Evolutionary conservation across 2,113 vertebrate species (phyloP), one percentile per base, ranked within the genome.

Genomic region (Shinisaurus crocodilurus): DNA sequence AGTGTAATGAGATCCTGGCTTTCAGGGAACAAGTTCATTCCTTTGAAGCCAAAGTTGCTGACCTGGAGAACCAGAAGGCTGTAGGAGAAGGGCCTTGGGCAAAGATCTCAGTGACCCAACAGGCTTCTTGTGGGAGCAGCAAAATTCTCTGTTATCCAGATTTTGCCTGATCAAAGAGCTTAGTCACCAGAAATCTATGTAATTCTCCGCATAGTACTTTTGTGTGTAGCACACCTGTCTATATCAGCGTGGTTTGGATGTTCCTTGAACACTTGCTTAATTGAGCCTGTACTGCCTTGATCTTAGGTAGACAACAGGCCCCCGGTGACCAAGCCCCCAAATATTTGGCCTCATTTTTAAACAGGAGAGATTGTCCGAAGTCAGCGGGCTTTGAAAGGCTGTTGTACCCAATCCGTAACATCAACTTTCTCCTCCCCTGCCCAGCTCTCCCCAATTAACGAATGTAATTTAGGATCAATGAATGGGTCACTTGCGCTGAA

Each of bases 391-490:
- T 87, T 69, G 86, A 0, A 67, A 29, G 15, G 29, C 43, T 29
- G 82, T 75, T 8, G 18, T 16, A 16, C 40, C 0, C 0, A 67
- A 74, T 12, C 10, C 15, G 23, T 8, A 40, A 25, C n/a, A 77
- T 37, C 37, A 48, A 18, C 34, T n/a, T 72, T 82, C n/a, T 81
- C 92, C 63, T 67, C 65, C 45, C 72, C 54, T 16, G 15, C 34
- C 34, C 34, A 23, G 13, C 79, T 88, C 40, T 88, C 48, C 20
- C 29, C 37, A 81, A 54, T 84, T 93, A 90, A 89, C 85, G 79
- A 94, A 90, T 82, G 60, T 29, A 20, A 7, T n/a, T 89, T 92
- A 83, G 89, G 88, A 70, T 91, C 50, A 86, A 70, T 67, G 87
- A 48, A 63, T 92, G 63, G 65, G 54, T 88, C 50, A 88, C 63